Conservation (phyloP, 1,140 invertebrate species). For the Melipona quadrifasciata region DNA sequence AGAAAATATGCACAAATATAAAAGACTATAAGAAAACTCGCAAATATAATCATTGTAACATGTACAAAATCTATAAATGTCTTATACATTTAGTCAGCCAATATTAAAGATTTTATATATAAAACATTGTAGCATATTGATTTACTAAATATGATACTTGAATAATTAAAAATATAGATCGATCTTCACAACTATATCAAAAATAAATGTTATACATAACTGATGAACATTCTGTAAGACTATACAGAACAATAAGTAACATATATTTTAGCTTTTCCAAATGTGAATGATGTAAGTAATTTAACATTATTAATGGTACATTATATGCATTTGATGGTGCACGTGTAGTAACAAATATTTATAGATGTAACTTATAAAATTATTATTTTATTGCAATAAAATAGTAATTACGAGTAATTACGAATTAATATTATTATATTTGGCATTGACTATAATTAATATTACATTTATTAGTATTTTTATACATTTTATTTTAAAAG, state of each 20-base stretch:
- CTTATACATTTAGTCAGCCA: conserved; percentile 21
- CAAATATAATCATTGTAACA: conserved; percentile 15
- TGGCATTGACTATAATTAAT: conserved; percentile 56
- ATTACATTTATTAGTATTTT: conserved; percentile 55
- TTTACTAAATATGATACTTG: conserved; percentile 38
- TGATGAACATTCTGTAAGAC: not conserved
- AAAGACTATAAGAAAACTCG: conserved; percentile 10
- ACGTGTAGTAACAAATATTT: conserved; percentile 43
- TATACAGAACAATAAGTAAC: conserved; percentile 22
- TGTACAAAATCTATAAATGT: conserved; percentile 19
- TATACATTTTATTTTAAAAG: conserved; percentile 30
- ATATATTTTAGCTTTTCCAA: not conserved
- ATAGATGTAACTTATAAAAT: conserved; percentile 31
- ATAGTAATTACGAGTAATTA: conserved; percentile 33
- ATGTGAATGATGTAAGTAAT: conserved; percentile 34
- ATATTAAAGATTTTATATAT: not conserved
- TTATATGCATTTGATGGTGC: conserved; percentile 26
- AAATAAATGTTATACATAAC: conserved; percentile 4
- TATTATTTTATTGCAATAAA: conserved; percentile 45
- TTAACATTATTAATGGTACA: conserved; percentile 54
- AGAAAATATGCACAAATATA: conserved; percentile 24
- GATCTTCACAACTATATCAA: conserved; percentile 34
- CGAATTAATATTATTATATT: conserved; percentile 43
- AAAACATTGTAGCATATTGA: conserved; percentile 5
- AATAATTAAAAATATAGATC: conserved; percentile 32